These are phyloP conservation scores for Eupithecia centaureata DNA, from an alignment of 2,888 invertebrate genomes.

Conservation along the genomic window DNA sequence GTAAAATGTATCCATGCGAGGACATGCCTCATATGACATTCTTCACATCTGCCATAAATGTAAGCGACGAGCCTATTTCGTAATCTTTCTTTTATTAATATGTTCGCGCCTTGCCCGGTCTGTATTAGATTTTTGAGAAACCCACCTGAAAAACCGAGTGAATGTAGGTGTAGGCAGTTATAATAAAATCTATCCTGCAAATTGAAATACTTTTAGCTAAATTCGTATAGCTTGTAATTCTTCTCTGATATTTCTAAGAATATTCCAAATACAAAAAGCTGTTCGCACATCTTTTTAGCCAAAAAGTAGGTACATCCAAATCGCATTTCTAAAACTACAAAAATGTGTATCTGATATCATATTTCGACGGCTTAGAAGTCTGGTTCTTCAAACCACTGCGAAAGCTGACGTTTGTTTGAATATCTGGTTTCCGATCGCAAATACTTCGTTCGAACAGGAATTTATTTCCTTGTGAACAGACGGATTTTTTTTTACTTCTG, in stretches of 20 bases:
- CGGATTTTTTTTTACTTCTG: slow-evolving; percentile 43
- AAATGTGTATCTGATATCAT: slow-evolving; percentile 22
- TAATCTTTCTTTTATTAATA: slow-evolving; percentile 81
- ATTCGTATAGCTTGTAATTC: neutral
- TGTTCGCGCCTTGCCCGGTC: slow-evolving; percentile 37
- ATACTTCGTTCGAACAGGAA: slow-evolving; percentile 47
- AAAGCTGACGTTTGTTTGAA: slow-evolving; percentile 69
- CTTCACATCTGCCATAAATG: slow-evolving; percentile 74
- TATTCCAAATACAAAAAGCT: neutral
- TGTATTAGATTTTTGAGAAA: neutral
- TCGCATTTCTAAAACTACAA: slow-evolving; percentile 4
- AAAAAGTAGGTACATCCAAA: neutral
- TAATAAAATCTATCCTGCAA: neutral
- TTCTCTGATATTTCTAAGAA: neutral
- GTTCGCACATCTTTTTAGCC: neutral
- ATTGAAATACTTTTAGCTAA: neutral
- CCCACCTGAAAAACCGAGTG: no score
- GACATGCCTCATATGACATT: slow-evolving; percentile 79
- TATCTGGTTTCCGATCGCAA: slow-evolving; percentile 65
- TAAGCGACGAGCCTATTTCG: slow-evolving; percentile 70
- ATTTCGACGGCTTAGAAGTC: slow-evolving; percentile 46
- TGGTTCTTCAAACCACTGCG: slow-evolving; percentile 65
- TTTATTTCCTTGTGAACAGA: slow-evolving; percentile 54
- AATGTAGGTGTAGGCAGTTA: neutral
- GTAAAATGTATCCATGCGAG: slow-evolving; percentile 81